Evolutionary conservation across 2,888 invertebrate genomes (phyloP).

Genomic region (Thyatira batis): DNA sequence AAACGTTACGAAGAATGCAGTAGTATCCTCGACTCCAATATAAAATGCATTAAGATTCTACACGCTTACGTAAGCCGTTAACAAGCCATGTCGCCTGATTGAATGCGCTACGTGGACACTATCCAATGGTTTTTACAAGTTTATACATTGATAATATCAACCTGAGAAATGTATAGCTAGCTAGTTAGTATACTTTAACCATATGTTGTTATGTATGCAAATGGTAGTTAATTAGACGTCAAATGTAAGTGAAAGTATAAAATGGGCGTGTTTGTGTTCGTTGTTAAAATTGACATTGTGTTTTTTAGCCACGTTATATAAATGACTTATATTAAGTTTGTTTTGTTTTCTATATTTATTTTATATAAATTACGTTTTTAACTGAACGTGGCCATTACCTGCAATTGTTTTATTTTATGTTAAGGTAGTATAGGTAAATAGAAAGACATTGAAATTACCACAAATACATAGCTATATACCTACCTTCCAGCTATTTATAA

Average conservation of each 20-base stretch:
- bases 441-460: too few species aligned
- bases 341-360: neutral
- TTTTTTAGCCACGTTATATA: too few species aligned
- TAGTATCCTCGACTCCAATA: constrained; percentile 28
- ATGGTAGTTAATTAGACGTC: neutral
- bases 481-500: too few species aligned
- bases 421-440: too few species aligned
- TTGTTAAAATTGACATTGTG: too few species aligned
- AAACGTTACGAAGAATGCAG: constrained; percentile 37
- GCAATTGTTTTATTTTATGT: too few species aligned
- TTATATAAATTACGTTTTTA: too few species aligned
- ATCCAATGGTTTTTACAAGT: constrained; percentile 30
- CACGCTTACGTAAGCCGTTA: constrained; percentile 9
- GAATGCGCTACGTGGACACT: constrained; percentile 13
- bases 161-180: constrained; percentile 22
- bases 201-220: neutral
- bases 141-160: constrained; percentile 13
- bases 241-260: too few species aligned
- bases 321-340: too few species aligned
- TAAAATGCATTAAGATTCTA: constrained; percentile 34
- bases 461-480: too few species aligned
- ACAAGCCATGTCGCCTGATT: constrained; percentile 27
- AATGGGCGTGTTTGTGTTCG: neutral
- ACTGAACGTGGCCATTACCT: too few species aligned
- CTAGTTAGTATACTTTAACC: constrained; percentile 12